A percentile compares a stretch with the other conserved stretches of the same genome.
phyloP scores from a whole-genome alignment of 2,113 vertebrate genomes.

The Paramisgurnus dabryanus region DNA sequence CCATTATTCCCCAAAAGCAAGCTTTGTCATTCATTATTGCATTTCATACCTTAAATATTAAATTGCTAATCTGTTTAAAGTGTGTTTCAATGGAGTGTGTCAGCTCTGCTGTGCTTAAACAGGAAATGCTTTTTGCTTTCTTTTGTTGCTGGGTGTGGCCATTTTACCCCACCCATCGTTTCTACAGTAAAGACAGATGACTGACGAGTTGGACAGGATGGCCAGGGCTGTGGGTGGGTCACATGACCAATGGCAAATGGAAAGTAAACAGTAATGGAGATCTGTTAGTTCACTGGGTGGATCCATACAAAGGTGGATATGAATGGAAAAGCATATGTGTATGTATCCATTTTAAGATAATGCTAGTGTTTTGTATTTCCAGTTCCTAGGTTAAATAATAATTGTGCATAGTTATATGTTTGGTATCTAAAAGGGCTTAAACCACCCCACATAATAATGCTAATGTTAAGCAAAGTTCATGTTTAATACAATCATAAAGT shows the following conservation, averaged over 20 bases:
- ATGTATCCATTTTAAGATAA: neutral
- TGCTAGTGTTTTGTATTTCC: neutral
- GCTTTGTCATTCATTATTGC: no score
- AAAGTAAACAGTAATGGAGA: constrained; percentile 26
- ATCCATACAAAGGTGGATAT: constrained; percentile 52
- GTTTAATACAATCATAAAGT: no score
- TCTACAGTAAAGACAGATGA: constrained; percentile 29
- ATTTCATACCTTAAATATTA: no score
- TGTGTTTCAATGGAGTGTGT: neutral
- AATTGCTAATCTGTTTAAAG: no score
- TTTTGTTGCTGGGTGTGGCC: constrained; percentile 30
- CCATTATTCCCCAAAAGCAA: no score
- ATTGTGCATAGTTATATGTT: neutral
- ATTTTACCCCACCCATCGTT: constrained; percentile 33
- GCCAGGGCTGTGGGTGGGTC: constrained; percentile 29
- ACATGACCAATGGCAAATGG: constrained; percentile 36
- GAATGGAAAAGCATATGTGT: neutral
- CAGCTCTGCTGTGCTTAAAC: neutral
- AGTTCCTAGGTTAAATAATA: neutral
- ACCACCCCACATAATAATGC: neutral
- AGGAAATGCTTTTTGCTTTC: neutral
- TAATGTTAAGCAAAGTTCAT: no score
- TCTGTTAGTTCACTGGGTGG: constrained; percentile 57
- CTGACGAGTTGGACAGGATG: constrained; percentile 59
- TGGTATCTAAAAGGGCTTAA: neutral